Conservation (phyloP, 2,113 vertebrate species). For the Panurus biarmicus region DNA sequence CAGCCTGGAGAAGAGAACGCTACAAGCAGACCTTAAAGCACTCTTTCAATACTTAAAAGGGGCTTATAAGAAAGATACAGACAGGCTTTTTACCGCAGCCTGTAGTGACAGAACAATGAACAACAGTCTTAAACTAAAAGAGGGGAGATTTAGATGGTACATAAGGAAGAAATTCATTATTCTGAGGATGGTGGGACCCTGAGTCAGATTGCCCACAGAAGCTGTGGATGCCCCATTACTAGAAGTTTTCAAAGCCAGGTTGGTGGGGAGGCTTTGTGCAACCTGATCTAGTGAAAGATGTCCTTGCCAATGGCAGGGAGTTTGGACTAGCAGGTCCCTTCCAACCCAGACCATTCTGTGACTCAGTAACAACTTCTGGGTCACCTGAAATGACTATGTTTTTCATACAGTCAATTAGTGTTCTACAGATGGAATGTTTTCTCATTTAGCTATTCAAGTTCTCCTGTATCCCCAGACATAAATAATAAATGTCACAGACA, state of each 20-base stretch:
- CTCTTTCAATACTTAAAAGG: not conserved
- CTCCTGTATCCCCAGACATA: not conserved
- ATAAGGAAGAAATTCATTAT: not conserved
- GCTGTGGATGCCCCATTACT: not conserved
- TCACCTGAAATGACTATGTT: not conserved
- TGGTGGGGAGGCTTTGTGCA: not conserved
- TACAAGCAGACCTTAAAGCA: not conserved
- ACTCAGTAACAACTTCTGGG: not conserved
- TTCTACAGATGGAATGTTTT: not conserved
- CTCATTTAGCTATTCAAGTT: not conserved
- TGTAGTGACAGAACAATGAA: not conserved
- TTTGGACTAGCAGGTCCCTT: not conserved
- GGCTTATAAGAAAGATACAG: not conserved
- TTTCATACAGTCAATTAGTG: not conserved
- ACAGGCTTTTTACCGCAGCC: not conserved
- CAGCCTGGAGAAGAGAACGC: not conserved
- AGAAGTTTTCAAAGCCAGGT: not conserved
- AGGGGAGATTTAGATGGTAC: not conserved
- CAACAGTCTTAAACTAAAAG: not conserved
- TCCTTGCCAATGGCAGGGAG: not conserved
- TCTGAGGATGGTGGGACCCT: too few species aligned
- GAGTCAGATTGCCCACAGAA: not conserved
- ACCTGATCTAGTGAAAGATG: not conserved
- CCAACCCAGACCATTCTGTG: not conserved
- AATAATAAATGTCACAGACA: not conserved